A percentile compares a stretch with the other conserved stretches of the same genome.
Evolutionary conservation across 2,797 vertebrate genomes (phyloP).

Genomic region (Clamator glandarius): DNA sequence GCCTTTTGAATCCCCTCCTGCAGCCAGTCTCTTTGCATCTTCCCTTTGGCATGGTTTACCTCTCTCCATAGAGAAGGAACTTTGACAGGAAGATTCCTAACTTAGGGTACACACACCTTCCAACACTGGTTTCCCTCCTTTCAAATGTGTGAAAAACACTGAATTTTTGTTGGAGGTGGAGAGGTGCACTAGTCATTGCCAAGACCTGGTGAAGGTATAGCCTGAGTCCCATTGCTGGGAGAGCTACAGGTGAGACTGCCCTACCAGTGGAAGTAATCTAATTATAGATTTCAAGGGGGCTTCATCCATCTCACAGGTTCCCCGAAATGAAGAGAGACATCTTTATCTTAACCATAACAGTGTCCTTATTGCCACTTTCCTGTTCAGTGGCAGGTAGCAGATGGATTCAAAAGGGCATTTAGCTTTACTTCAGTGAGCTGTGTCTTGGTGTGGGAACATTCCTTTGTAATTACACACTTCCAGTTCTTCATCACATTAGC

Average conservation of each 20-base stretch:
- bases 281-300: neutral
- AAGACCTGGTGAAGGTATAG: neutral
- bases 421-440: neutral
- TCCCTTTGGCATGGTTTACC: neutral
- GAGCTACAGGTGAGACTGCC: neutral
- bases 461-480: neutral
- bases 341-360: neutral
- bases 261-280: neutral
- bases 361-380: neutral
- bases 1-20: neutral
- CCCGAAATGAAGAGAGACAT: neutral
- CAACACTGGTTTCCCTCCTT: neutral
- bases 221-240: neutral
- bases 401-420: neutral
- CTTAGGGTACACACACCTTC: neutral
- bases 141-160: neutral
- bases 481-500: neutral
- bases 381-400: neutral
- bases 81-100: neutral
- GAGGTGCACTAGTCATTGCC: neutral
- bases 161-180: neutral
- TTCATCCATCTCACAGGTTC: neutral
- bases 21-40: neutral
- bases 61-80: neutral
- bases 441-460: neutral